Evolutionary conservation across 1,140 invertebrate genomes (phyloP).

Genomic region (Latrodectus geometricus): DNA sequence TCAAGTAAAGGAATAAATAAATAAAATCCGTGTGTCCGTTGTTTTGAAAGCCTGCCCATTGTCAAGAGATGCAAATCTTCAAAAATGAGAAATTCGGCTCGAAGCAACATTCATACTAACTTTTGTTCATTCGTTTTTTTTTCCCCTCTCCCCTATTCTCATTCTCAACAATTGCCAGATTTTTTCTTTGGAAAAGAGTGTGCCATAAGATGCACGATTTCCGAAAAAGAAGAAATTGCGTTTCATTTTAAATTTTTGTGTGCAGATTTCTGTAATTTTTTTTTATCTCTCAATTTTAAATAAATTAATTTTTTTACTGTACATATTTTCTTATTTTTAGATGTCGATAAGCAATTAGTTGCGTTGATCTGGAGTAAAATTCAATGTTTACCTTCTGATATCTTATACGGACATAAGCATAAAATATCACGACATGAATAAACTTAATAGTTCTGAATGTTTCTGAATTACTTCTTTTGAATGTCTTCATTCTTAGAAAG

Average conservation of each 20-base stretch:
- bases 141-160: background rate
- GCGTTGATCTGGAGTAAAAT: too few species aligned
- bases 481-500: too few species aligned
- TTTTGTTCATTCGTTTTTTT: background rate
- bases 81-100: constrained; percentile 20
- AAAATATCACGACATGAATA: too few species aligned
- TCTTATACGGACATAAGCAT: too few species aligned
- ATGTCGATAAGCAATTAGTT: too few species aligned
- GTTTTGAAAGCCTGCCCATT: constrained; percentile 31
- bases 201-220: constrained; percentile 25
- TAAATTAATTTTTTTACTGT: too few species aligned
- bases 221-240: background rate
- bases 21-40: background rate
- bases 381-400: too few species aligned
- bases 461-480: too few species aligned
- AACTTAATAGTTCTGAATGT: too few species aligned
- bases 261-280: background rate
- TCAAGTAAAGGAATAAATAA: too few species aligned
- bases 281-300: background rate
- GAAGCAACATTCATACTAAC: constrained; percentile 21
- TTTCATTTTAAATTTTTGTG: background rate
- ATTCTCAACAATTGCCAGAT: background rate
- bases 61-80: constrained; percentile 23
- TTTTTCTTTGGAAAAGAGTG: background rate
- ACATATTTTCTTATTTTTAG: too few species aligned